phyloP scores from a whole-genome alignment of 1,140 invertebrate species.

The Lordiphosa collinella region DNA sequence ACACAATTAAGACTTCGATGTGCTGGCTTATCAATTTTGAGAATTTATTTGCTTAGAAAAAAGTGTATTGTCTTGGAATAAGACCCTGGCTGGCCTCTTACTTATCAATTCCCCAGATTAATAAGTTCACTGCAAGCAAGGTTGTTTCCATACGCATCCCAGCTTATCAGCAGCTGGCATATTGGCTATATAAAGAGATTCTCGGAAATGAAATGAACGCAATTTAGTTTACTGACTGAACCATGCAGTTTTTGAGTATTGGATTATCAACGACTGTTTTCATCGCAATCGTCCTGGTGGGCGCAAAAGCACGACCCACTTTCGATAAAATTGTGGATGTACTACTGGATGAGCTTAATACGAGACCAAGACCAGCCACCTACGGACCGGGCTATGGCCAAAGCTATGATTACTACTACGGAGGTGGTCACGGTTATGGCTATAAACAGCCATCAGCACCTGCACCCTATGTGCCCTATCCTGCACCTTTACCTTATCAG shows the following conservation, averaged over 20 bases:
- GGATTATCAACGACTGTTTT: too few species aligned
- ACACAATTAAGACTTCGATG: not conserved
- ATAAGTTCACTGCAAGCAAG: too few species aligned
- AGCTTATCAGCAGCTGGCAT: slow-evolving; percentile 45
- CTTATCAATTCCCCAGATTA: not conserved
- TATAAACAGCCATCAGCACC: slow-evolving; percentile 12
- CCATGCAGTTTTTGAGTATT: slow-evolving; percentile 34
- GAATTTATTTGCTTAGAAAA: too few species aligned
- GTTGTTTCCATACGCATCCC: too few species aligned
- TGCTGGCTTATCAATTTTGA: too few species aligned
- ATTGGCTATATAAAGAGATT: slow-evolving; percentile 13
- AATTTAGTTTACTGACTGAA: slow-evolving; percentile 2
- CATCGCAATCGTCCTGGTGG: slow-evolving; percentile 7
- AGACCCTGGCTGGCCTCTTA: slow-evolving; percentile 3
- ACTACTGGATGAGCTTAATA: slow-evolving; percentile 34
- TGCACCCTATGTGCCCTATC: slow-evolving; percentile 30
- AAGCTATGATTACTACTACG: slow-evolving; percentile 61
- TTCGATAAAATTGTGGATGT: slow-evolving; percentile 57
- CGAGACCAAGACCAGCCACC: not conserved
- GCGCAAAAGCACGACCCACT: slow-evolving; percentile 39
- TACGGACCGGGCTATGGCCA: slow-evolving; percentile 42
- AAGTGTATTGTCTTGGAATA: not conserved
- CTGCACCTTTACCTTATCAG: slow-evolving; percentile 5
- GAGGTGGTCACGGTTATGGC: slow-evolving; percentile 36
- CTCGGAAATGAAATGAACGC: slow-evolving; percentile 1